Evolutionary conservation across 2,797 vertebrate genomes (phyloP), one percentile per base, ranked within the genome.

Genomic region (Pseudomugil tenellus): DNA sequence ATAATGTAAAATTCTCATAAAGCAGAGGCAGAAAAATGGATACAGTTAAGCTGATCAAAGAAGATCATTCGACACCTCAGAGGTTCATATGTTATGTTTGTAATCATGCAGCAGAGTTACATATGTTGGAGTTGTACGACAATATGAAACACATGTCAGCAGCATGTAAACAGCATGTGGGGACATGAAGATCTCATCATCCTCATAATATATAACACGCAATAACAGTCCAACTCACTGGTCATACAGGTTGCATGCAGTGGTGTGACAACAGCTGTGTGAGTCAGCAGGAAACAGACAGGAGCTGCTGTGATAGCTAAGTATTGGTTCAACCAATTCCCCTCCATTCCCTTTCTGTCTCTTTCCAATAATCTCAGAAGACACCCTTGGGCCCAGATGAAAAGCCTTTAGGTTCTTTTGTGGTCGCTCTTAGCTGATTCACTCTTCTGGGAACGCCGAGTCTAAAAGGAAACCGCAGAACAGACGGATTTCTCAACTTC

Each of bases 371-470:
- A 21, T 55, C 67, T 65, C 63, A 52, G 72, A 81, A 85, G 80
- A 84, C 79, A 72, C 72, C 68, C 73, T 46, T 53, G 80, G 87
- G 84, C 76, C 63, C 46, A 59, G 83, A 87, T 79, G 77, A 90
- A 88, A 89, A 85, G 77, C 76, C 82, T 79, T 74, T 58, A 72
- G 86, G 80, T 80, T 86, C 73, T 68, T 87, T 77, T 87, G 90
- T 69, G 89, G 91, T 92, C 84, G 76, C 61, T 73, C 76, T 65
- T 14, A 32, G 87, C 84, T 92, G 89, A 93, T 92, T 93, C 91
- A 91, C 83, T 85, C 83, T 91, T 92, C 90, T 92, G 89, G 89
- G 81, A 89, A 89, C 67, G 79, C 54, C 43, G 32, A 69, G 65
- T 84, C 32, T 16, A 54, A 79, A 58, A 68, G 70, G 69, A 87